Percentiles rank a stretch among this genome's conserved stretches.
Evolutionary conservation across 1,140 invertebrate species (phyloP).

Genomic region (Trachymyrmex septentrionalis): DNA sequence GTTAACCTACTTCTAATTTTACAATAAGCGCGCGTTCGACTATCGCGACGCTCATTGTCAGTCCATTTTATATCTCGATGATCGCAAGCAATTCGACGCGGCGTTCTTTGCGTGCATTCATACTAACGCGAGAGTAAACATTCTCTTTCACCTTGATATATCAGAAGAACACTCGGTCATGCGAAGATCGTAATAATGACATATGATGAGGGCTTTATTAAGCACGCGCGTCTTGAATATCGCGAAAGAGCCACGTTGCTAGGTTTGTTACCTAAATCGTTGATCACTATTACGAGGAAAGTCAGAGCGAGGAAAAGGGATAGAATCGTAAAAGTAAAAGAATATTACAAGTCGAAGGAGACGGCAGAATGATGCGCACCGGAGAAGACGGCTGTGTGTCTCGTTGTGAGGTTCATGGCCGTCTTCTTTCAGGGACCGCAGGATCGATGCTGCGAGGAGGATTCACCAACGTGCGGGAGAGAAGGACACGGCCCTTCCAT

Average conservation of each 20-base stretch:
- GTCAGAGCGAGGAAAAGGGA: constrained; percentile 2
- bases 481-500: constrained; percentile 11
- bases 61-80: too few relatives aligned
- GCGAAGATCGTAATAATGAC: not conserved
- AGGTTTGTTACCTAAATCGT: not conserved
- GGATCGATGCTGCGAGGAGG: constrained; percentile 73
- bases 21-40: too few relatives aligned
- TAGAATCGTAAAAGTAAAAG: not conserved
- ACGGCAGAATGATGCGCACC: constrained; percentile 46
- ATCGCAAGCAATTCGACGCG: constrained; percentile 20
- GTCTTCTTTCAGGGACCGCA: constrained; percentile 58
- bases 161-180: constrained; percentile 31
- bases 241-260: not conserved
- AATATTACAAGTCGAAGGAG: constrained; percentile 21
- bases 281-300: not conserved
- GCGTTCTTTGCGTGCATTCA: not conserved
- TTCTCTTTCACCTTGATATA: not conserved
- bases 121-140: constrained; percentile 26
- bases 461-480: constrained; percentile 23
- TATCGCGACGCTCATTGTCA: too few relatives aligned
- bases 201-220: not conserved
- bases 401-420: constrained; percentile 72
- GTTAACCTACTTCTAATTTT: too few relatives aligned
- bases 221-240: not conserved
- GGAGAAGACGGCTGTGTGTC: constrained; percentile 53